These are phyloP conservation scores for Sylvilagus floridanus DNA, from an alignment of 2,797 vertebrate species.

Conservation along the genomic window DNA sequence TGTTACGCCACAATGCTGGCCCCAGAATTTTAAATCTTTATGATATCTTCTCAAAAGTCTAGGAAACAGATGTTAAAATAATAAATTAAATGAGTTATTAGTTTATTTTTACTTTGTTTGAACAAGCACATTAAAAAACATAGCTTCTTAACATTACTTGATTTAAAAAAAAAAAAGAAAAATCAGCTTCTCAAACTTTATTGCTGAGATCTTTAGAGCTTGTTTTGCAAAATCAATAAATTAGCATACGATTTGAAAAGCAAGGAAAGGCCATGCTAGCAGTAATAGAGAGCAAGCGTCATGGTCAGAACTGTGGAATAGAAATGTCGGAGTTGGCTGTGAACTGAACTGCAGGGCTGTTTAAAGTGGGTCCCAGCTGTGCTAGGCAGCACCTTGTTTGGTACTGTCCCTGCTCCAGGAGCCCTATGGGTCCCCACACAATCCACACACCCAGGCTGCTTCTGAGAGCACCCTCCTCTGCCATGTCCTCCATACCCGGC, in stretches of 20 bases:
- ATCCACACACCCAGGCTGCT: not conserved
- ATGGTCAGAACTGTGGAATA: not conserved
- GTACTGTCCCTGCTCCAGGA: not conserved
- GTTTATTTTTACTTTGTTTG: conserved; percentile 37
- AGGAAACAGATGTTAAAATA: not conserved
- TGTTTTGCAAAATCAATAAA: not conserved
- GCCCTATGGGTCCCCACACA: not conserved
- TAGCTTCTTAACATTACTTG: not conserved
- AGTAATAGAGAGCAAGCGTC: not conserved
- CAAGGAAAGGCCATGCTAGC: not conserved
- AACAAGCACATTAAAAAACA: not conserved
- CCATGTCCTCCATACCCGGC: not conserved
- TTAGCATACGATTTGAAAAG: conserved; percentile 3
- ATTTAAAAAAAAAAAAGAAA: not conserved
- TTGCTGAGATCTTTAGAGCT: not conserved
- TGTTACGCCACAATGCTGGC: too few relatives aligned
- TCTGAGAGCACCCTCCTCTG: not conserved
- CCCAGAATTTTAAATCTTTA: not conserved
- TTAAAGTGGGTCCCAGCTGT: not conserved
- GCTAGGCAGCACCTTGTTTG: not conserved
- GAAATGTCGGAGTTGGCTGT: not conserved
- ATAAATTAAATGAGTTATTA: not conserved
- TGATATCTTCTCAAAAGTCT: not conserved
- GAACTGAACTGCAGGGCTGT: not conserved
- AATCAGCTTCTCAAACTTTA: not conserved